Conservation (phyloP, 2,113 vertebrate species). For the Synodontis membranacea region DNA sequence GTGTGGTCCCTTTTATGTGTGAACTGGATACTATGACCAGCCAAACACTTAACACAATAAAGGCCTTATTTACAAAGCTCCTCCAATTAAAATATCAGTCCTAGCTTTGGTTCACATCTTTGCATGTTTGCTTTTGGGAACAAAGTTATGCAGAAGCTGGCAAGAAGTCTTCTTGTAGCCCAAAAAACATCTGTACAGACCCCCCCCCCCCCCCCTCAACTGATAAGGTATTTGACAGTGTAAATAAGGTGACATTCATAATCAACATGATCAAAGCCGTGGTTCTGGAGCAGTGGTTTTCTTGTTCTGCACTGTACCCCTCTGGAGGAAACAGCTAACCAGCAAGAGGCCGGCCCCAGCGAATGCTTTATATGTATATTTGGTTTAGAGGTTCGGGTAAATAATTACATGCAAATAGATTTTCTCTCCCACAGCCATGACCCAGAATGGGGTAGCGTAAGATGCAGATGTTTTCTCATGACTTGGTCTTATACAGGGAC, state of each 20-base stretch:
- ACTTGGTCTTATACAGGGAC: slow-evolving; percentile 20
- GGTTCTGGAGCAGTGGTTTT: slow-evolving; percentile 46
- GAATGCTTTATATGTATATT: slow-evolving; percentile 41
- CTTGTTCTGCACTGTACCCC: slow-evolving; percentile 22
- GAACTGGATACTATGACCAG: neutral
- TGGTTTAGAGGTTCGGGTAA: slow-evolving; percentile 48
- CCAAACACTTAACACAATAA: neutral
- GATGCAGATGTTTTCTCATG: slow-evolving; percentile 34
- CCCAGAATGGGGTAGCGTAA: slow-evolving; percentile 45
- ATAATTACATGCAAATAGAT: slow-evolving; percentile 58
- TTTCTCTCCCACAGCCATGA: slow-evolving; percentile 45
- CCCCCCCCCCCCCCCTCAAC: slow-evolving; percentile 45
- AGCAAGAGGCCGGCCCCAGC: slow-evolving; percentile 34
- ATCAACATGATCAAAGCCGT: slow-evolving; percentile 68
- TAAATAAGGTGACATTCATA: slow-evolving; percentile 71
- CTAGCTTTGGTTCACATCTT: slow-evolving; percentile 44
- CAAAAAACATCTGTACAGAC: slow-evolving; percentile 44
- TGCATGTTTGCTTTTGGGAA: slow-evolving; percentile 57
- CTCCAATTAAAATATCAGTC: slow-evolving; percentile 39
- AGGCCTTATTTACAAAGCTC: slow-evolving; percentile 58
- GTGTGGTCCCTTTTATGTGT: slow-evolving; percentile 37
- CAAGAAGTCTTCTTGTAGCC: slow-evolving; percentile 28
- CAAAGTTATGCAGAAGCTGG: slow-evolving; percentile 40
- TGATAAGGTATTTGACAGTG: slow-evolving; percentile 67
- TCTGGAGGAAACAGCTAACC: slow-evolving; percentile 40